These are phyloP conservation scores for Ashinkailepas kermadecensis DNA, from an alignment of 2,888 invertebrate genomes.

Conservation along the genomic window DNA sequence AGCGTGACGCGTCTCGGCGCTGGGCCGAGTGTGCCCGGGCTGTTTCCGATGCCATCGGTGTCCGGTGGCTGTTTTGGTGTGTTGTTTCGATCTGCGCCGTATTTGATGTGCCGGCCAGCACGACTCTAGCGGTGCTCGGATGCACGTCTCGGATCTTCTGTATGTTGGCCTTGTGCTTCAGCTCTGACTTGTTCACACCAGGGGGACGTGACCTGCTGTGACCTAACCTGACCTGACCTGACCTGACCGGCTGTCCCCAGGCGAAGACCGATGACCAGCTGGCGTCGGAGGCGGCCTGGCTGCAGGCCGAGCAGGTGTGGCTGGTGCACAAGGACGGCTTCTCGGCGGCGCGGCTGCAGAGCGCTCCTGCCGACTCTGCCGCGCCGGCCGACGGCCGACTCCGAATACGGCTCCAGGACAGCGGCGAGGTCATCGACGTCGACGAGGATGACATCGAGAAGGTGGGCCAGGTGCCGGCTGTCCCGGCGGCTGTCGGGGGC, in stretches of 20 bases:
- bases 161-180: too few species aligned
- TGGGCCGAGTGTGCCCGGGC: too few species aligned
- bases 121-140: too few species aligned
- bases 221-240: too few species aligned
- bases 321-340: slow-evolving; percentile 89
- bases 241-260: not conserved
- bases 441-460: slow-evolving; percentile 95
- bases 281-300: slow-evolving; percentile 44
- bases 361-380: slow-evolving; percentile 43
- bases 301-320: slow-evolving; percentile 72
- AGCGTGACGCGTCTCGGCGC: too few species aligned
- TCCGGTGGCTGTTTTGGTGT: too few species aligned
- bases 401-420: slow-evolving; percentile 66
- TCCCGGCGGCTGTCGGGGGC: not conserved
- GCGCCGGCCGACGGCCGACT: slow-evolving; percentile 54
- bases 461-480: slow-evolving; percentile 46
- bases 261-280: not conserved
- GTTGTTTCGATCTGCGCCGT: too few species aligned
- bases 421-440: slow-evolving; percentile 73
- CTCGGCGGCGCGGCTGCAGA: slow-evolving; percentile 56
- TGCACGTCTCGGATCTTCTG: too few species aligned
- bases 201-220: too few species aligned
- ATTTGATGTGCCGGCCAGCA: too few species aligned
- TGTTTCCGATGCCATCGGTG: too few species aligned
- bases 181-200: too few species aligned